Evolutionary conservation across 1,140 invertebrate genomes (phyloP), one percentile per base, ranked within the genome.

Genomic region (Drosophila paulistorum): DNA sequence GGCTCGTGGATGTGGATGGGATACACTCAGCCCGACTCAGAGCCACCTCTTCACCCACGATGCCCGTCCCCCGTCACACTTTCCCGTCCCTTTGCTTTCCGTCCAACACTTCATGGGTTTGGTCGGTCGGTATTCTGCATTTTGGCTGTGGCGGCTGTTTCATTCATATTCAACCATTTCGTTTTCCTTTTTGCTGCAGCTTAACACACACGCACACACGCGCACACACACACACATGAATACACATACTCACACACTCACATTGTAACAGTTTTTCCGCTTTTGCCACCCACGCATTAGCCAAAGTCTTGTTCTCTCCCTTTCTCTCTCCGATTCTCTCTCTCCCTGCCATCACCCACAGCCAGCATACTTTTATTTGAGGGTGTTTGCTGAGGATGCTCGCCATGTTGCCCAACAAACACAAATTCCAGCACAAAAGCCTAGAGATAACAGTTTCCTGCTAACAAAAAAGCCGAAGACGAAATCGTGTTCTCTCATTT

Each of bases 161-260:
- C 83, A 87, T 86, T 86, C 83, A 86, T 86, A 86, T 86, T 86
- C 83, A 83, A 87, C 79, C 83, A 87, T 86, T 86, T 79, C 68
- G 81, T 87, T 79, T 87, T 86, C 67, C 82, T 86, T 70, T 73
- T 73, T 65, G 63, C 76, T 75, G 70, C 75, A 72, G 54, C 67
- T 65, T 55, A 51, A 65, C 60, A 71, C 66, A 68, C 17, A 41
- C 30, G 11, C 58, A 41, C 63, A 71, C 73, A 79, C 17, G 17
- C 17, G 17, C 17, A 26, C 81, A 65, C 66, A 59, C 39, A 82
- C 71, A 74, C 54, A 26, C 61, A 59, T 55, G 39, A 45, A 48
- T 3, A 42, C 42, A 54, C 57, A 59, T 14, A 51, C 1, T 39
- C 41, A 71, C 51, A 55, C 58, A 58, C 68, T 30, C 30, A 62